phyloP scores from a whole-genome alignment of 2,888 invertebrate genomes.

The Drosophila anceps region DNA sequence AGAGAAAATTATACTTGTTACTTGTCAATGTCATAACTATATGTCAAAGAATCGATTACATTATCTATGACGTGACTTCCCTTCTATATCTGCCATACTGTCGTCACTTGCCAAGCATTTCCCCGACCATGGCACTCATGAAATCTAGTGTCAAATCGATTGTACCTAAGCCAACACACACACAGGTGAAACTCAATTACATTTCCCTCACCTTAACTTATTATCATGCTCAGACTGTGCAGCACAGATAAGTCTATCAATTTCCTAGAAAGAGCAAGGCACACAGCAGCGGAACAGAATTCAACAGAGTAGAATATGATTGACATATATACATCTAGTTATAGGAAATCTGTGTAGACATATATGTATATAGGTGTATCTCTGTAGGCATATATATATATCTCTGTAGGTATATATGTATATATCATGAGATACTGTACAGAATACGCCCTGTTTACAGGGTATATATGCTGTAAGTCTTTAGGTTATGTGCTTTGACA shows the following conservation, averaged over 20 bases:
- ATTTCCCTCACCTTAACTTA: constrained; percentile 2
- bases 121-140: not conserved
- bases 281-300: not conserved
- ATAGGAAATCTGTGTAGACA: too few species aligned
- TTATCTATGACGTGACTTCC: not conserved
- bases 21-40: too few species aligned
- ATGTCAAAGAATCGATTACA: too few species aligned
- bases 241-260: not conserved
- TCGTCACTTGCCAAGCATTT: not conserved
- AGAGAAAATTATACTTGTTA: too few species aligned
- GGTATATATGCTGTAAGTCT: too few species aligned
- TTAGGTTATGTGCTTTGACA: too few species aligned
- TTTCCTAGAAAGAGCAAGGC: not conserved
- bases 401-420: too few species aligned
- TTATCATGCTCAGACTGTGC: not conserved
- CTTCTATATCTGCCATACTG: not conserved
- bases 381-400: too few species aligned
- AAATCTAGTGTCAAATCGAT: not conserved
- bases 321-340: too few species aligned
- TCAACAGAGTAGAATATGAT: not conserved
- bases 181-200: not conserved
- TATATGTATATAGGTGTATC: too few species aligned
- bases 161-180: not conserved
- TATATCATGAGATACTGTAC: too few species aligned
- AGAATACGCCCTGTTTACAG: too few species aligned